Base-by-base conservation (phyloP, 2,113 vertebrate genomes). In the Labeo rohita region DNA sequence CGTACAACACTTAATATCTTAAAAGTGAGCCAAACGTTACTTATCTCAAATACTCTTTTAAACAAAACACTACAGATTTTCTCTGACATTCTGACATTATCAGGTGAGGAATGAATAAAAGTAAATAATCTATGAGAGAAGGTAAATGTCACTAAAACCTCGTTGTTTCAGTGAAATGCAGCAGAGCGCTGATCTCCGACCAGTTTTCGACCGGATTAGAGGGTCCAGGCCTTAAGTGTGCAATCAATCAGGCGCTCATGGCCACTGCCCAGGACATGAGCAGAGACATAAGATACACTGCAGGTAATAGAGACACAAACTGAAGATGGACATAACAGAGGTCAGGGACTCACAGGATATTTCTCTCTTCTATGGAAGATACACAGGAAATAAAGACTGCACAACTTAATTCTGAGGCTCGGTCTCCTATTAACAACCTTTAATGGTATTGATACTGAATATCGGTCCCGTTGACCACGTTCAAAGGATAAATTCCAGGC, bases 261-360 rank as follows among this genome's bases (percentile, higher is more conserved):
- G 76, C 52, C 76, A 39, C 52, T n/a, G 52, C 50, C 9, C 34
- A 12, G 75, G 28, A 77, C 70, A 6, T 47, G 18, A 73, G 70
- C 70, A 47, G 70, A 73, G 70, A n/a, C 10, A 49, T 7, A 3
- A 75, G 45, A 50, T 50, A 75, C 72, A 75, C 70, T 65, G 36
- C 52, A 21, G 43, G 36, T 84, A 76, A 85, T 56, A 70, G 68
- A 36, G 79, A 84, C 61, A 87, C 16, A 36, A 75, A 80, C n/a
- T 23, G 47, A 79, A 85, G 70, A 65, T 63, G 52, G 43, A 21
- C 45, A 23, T 82, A 76, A 52, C 34, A 70, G 65, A 12, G 74
- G 80, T 85, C 86, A 89, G n/a, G 21, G 45, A 65, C 68, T 68
- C 63, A 78, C 43, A 15, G 8, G n/a, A 79, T 83, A 78, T 85